phyloP scores from a whole-genome alignment of 2,888 invertebrate genomes.

The Agrochola litura region DNA sequence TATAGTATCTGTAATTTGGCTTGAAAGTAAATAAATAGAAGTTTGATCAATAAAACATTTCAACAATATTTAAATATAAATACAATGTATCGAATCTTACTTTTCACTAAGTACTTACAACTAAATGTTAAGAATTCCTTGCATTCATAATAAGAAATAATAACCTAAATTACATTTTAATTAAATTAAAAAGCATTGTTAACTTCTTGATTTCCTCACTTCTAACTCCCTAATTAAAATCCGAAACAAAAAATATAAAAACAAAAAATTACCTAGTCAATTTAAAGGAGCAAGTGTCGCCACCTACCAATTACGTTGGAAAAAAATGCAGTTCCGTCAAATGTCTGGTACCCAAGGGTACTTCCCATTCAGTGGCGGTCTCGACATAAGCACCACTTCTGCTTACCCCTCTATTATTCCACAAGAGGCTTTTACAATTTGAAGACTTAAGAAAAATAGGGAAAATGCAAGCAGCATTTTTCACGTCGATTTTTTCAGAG shows the following conservation, averaged over 20 bases:
- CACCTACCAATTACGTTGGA: conserved; percentile 65
- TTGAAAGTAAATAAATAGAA: background rate
- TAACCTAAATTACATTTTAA: conserved; percentile 11
- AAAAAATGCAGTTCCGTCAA: conserved; percentile 62
- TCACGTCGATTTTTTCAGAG: conserved; percentile 58
- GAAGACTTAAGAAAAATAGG: conserved; percentile 70
- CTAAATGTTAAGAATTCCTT: background rate
- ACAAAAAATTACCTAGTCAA: conserved; percentile 48
- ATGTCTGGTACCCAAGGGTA: conserved; percentile 64
- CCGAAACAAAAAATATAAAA: conserved; percentile 21
- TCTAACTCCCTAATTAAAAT: conserved; percentile 21
- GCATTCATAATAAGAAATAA: background rate
- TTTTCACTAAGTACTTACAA: background rate
- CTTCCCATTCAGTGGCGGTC: conserved; percentile 65
- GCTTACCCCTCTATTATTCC: conserved; percentile 66
- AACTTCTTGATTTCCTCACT: background rate
- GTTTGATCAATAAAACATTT: background rate
- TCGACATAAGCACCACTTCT: conserved; percentile 62
- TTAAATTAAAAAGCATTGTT: background rate
- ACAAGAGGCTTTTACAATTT: conserved; percentile 67
- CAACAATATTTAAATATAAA: background rate
- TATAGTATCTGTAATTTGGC: no score
- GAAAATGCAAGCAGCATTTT: conserved; percentile 61
- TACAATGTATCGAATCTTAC: background rate
- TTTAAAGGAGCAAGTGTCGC: conserved; percentile 51